Conservation (phyloP, 2,797 vertebrate genomes). For the Myripristis jacobus region DNA sequence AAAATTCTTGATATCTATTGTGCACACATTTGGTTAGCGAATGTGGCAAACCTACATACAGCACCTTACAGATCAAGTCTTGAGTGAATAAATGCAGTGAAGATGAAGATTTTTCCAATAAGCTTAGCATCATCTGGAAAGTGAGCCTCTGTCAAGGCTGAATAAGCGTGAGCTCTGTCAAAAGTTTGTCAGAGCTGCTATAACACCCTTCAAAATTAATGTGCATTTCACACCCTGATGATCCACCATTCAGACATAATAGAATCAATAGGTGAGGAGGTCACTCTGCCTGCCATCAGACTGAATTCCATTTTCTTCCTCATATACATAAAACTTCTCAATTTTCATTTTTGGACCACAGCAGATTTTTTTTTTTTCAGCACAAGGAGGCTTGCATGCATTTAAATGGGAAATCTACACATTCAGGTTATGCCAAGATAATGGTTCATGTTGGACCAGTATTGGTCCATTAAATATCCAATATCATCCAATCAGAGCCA, state of each 20-base stretch:
- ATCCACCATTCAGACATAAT: slow-evolving; percentile 59
- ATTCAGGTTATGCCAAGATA: slow-evolving; percentile 15
- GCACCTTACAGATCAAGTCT: neutral
- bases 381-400: slow-evolving; percentile 36
- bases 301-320: slow-evolving; percentile 71
- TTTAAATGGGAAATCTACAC: slow-evolving; percentile 11
- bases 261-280: slow-evolving; percentile 77
- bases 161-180: slow-evolving; percentile 26
- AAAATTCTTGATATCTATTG: neutral
- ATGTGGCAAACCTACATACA: neutral
- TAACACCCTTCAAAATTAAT: slow-evolving; percentile 60
- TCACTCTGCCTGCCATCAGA: slow-evolving; percentile 54
- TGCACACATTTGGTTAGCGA: too few relatives aligned
- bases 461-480: slow-evolving; percentile 23
- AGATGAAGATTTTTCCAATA: slow-evolving; percentile 15
- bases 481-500: slow-evolving; percentile 3
- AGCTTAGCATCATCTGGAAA: neutral
- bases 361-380: slow-evolving; percentile 30
- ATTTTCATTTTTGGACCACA: slow-evolving; percentile 51
- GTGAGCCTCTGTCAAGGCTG: neutral
- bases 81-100: neutral
- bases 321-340: slow-evolving; percentile 69
- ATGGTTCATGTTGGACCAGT: slow-evolving; percentile 16
- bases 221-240: slow-evolving; percentile 68
- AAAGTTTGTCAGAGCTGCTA: slow-evolving; percentile 58